Evolutionary conservation across 2,113 vertebrate genomes (phyloP).

Genomic region (Aleadryas rufinucha): DNA sequence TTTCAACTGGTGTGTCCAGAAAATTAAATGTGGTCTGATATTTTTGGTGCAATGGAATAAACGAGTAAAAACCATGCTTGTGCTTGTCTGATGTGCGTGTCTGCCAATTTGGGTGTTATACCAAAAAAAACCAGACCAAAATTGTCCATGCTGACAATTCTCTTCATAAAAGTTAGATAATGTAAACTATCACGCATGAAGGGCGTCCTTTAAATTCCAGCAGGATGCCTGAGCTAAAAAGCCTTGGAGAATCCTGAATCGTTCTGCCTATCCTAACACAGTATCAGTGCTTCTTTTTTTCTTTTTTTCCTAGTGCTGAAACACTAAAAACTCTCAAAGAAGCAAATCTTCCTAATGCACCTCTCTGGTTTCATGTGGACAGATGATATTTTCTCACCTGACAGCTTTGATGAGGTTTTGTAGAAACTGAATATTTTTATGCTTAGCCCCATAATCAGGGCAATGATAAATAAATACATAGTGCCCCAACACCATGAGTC

Average conservation of each 20-base stretch:
- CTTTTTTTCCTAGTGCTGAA: neutral
- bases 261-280: neutral
- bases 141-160: neutral
- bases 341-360: neutral
- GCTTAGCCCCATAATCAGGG: neutral
- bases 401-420: neutral
- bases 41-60: neutral
- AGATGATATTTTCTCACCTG: neutral
- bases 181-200: neutral
- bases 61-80: neutral
- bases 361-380: neutral
- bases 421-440: neutral
- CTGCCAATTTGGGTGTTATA: neutral
- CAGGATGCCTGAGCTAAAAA: neutral
- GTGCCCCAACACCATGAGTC: neutral
- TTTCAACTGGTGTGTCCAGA: rapidly evolving
- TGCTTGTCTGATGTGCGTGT: neutral
- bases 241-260: neutral
- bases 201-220: neutral
- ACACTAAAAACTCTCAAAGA: neutral
- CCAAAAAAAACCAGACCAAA: neutral
- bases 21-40: neutral
- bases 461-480: neutral
- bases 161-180: neutral
- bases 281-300: neutral